phyloP scores from a whole-genome alignment of 2,888 invertebrate genomes.

The Chromoteleia sp. region DNA sequence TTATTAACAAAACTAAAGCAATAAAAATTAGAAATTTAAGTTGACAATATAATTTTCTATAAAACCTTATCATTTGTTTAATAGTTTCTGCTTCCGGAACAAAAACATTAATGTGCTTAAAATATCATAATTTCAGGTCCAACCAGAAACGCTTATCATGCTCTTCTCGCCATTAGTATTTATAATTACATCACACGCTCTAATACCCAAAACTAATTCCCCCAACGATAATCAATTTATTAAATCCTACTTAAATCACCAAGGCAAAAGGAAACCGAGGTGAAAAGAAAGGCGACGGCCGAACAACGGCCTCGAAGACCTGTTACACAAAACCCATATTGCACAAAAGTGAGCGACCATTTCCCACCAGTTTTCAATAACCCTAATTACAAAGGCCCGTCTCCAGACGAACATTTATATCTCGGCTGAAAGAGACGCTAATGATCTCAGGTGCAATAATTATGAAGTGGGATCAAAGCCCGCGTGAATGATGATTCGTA shows the following conservation, averaged over 20 bases:
- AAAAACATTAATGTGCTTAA: slow-evolving; percentile 12
- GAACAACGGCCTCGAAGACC: slow-evolving; percentile 40
- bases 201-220: slow-evolving; percentile 33
- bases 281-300: slow-evolving; percentile 18
- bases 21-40: no score
- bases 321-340: slow-evolving; percentile 60
- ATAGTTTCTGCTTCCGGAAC: no score
- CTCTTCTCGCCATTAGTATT: slow-evolving; percentile 12
- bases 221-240: slow-evolving; percentile 54
- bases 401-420: slow-evolving; percentile 51
- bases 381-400: slow-evolving; percentile 59
- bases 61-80: no score
- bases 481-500: slow-evolving; percentile 61
- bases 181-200: slow-evolving; percentile 37
- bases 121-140: no score
- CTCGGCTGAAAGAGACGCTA: slow-evolving; percentile 61
- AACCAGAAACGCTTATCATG: not conserved
- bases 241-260: slow-evolving; percentile 50
- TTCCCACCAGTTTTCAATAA: slow-evolving; percentile 62
- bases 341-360: slow-evolving; percentile 58
- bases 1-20: no score
- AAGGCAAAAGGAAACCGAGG: slow-evolving; percentile 14
- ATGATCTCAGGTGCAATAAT: slow-evolving; percentile 69
- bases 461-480: slow-evolving; percentile 61
- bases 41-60: no score